Evolutionary conservation across 2,888 invertebrate genomes (phyloP).

Genomic region (Campopleginae sp.): DNA sequence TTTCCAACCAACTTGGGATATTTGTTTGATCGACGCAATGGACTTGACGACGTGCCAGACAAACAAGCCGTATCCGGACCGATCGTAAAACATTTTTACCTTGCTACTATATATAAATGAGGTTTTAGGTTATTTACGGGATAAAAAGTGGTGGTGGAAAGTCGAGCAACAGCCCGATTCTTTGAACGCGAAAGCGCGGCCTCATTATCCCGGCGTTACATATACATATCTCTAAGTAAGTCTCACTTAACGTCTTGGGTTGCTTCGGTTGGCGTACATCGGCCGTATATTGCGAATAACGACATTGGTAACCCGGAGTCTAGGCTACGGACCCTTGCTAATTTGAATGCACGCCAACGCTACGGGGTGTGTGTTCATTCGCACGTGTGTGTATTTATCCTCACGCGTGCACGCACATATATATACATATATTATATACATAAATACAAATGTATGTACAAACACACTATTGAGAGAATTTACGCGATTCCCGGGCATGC

Average conservation of each 20-base stretch:
- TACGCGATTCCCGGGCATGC: constrained; percentile 56
- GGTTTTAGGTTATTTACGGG: constrained; percentile 1
- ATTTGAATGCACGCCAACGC: constrained; percentile 69
- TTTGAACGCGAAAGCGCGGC: constrained; percentile 56
- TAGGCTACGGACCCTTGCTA: constrained; percentile 65
- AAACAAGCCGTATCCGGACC: neutral
- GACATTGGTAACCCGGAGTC: constrained; percentile 66
- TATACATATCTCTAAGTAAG: constrained; percentile 61
- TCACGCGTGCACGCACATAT: neutral
- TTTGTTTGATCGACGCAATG: neutral
- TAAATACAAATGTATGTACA: constrained; percentile 14
- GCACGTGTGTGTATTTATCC: constrained; percentile 10
- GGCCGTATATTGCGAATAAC: constrained; percentile 70
- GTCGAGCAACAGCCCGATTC: constrained; percentile 33
- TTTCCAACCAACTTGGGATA: neutral
- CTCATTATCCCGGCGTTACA: constrained; percentile 27
- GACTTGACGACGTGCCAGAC: neutral
- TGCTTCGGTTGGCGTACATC: constrained; percentile 58
- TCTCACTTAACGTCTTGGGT: constrained; percentile 67
- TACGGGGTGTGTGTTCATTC: constrained; percentile 32
- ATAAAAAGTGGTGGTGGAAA: constrained; percentile 7
- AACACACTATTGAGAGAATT: constrained; percentile 47
- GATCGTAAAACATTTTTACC: constrained; percentile 5
- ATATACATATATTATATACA: neutral
- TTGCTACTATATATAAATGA: constrained; percentile 32